A percentile compares a stretch with the other conserved stretches of the same genome.
Evolutionary conservation across 2,888 invertebrate genomes (phyloP).

Genomic region (Hoplodrina blanda): DNA sequence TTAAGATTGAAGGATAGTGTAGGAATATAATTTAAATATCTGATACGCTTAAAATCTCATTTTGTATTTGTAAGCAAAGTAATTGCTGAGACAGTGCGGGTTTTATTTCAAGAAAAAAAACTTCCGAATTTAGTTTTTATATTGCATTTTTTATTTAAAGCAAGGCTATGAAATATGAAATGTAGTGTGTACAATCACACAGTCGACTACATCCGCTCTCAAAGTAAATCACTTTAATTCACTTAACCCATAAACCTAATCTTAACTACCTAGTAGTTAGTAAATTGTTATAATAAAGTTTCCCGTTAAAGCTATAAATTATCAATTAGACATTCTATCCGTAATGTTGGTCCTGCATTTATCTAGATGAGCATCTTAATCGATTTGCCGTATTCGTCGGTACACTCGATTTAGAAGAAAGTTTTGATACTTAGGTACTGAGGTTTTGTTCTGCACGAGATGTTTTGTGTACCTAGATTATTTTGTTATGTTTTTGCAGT

Average conservation of each 20-base stretch:
- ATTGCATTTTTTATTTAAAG: neutral
- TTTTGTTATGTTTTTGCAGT: neutral
- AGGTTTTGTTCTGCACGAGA: constrained; percentile 30
- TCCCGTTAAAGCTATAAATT: constrained; percentile 59
- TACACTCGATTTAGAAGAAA: constrained; percentile 27
- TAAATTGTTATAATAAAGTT: constrained; percentile 49
- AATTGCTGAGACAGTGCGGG: no score
- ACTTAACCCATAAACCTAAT: constrained; percentile 26
- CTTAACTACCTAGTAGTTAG: constrained; percentile 21
- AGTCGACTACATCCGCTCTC: constrained; percentile 3
- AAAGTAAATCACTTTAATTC: constrained; percentile 17
- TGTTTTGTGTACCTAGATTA: constrained; percentile 14
- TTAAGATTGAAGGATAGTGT: constrained; percentile 33
- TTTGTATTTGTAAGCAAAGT: no score
- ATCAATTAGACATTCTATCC: constrained; percentile 62
- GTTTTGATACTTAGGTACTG: constrained; percentile 15
- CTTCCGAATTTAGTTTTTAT: no score
- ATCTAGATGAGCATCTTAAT: constrained; percentile 79
- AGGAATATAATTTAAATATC: constrained; percentile 7
- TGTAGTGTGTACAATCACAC: constrained; percentile 1
- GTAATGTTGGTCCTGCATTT: constrained; percentile 53
- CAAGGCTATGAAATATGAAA: neutral
- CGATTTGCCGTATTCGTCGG: constrained; percentile 67
- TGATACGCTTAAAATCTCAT: neutral
- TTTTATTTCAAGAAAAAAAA: no score